Base-by-base conservation (phyloP, 1,140 invertebrate species). In the Lethocerus indicus region DNA sequence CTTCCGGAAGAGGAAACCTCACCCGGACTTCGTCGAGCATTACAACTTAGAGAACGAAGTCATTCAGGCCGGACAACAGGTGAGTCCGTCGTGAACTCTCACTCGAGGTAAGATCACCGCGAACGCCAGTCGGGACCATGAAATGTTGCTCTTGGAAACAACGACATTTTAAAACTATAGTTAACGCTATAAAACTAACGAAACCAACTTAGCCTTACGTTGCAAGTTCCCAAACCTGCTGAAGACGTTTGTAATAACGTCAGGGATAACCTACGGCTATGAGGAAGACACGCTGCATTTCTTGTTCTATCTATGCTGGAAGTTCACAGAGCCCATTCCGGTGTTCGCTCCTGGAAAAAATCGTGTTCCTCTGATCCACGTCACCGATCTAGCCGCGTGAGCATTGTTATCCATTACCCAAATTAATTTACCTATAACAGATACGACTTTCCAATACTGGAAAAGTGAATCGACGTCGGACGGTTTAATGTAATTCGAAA, bases 231-330 rank as follows among this genome's bases (percentile, higher is more conserved):
- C 25, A 23, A 18, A 12, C 12, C 6, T 39, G 16, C 26, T 37
- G 5, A 47, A 41, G 18, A 54, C 37, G 25, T 32, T 23, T n/a
- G 21, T 51, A 7, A 43, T 44, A 36, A 32, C 16, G 27, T 20
- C 32, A 3, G 47, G 55, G 24, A 47, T 43, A 29, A 36, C 39
- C 2, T 49, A 51, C 45, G 52, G 21, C 20, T 16, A 50, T 26
- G 47, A 45, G 41, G 16, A 40, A 37, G 45, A 53, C 40, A 20
- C 16, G 61, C 59, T 42, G 50, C 53, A n/a, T 55, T 63, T 28
- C 28, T 27, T 51, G 20, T 51, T 51, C 29, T 29, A 46, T 25
- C 28, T 46, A 25, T 27, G 27, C 24, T 51, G 50, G 50, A 32
- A 51, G 16, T 46, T 46, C 29, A 43, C 35, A 25, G 12, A 28